Conservation (phyloP, 2,797 vertebrate genomes). For the Cygnus olor region DNA sequence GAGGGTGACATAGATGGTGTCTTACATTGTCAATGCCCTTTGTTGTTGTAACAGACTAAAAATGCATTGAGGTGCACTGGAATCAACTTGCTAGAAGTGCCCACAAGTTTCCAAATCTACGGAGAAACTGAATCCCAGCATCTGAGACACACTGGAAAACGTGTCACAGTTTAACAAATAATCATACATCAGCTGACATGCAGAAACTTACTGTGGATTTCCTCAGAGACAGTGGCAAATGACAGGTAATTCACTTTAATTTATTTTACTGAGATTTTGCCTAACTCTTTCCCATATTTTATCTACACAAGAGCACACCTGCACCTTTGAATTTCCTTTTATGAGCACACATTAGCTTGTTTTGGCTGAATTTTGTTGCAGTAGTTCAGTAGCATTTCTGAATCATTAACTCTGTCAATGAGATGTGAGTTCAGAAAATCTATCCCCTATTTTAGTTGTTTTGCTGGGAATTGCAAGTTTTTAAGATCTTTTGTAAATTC, state of each 20-base stretch:
- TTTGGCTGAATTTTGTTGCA: neutral
- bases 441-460: neutral
- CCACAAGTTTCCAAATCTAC: fast-evolving
- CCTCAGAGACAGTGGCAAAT: neutral
- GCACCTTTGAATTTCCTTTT: neutral
- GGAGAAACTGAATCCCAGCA: neutral
- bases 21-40: neutral
- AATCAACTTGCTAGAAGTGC: neutral
- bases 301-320: neutral
- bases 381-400: neutral
- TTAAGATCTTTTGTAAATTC: neutral
- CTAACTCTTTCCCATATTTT: neutral
- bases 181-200: fast-evolving
- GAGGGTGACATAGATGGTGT: fast-evolving
- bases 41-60: neutral
- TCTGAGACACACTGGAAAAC: neutral
- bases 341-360: neutral
- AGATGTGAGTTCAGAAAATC: neutral
- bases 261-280: neutral
- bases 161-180: neutral
- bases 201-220: neutral
- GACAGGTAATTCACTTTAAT: neutral
- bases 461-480: neutral
- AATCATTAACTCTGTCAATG: neutral
- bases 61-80: neutral